Evolutionary conservation across 2,888 invertebrate genomes (phyloP).

Genomic region (Cephus sareptanus): DNA sequence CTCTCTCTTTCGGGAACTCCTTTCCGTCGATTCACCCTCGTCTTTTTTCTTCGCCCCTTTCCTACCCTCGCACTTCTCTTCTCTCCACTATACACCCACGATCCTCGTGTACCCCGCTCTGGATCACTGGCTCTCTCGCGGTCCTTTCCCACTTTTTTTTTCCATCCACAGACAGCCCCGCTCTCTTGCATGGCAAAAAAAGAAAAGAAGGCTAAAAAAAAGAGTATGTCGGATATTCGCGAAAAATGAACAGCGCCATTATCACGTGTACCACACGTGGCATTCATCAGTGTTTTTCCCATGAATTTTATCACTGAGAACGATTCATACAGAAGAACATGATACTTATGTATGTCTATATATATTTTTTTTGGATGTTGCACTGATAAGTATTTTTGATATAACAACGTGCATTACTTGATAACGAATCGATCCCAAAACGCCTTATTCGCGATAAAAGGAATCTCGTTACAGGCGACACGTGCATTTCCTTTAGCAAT

Average conservation of each 20-base stretch:
- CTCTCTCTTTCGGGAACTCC: not conserved
- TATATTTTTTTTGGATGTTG: not conserved
- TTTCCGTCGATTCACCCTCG: not conserved
- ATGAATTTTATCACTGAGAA: not conserved
- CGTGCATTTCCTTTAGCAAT: not conserved
- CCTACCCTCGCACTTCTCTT: conserved; percentile 1
- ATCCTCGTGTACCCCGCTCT: not conserved
- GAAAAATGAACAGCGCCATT: not conserved
- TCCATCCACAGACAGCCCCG: not conserved
- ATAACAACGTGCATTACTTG: not conserved
- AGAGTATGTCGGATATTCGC: not conserved
- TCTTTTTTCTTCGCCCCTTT: not conserved
- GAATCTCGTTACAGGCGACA: not conserved
- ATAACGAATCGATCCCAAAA: not conserved
- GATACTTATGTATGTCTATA: not conserved
- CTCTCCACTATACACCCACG: not conserved
- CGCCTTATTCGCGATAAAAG: not conserved
- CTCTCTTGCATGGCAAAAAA: not conserved
- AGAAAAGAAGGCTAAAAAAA: not conserved
- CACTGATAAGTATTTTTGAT: not conserved
- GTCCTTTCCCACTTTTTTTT: not conserved
- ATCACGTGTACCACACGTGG: not conserved
- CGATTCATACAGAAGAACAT: not conserved
- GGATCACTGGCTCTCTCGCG: not conserved
- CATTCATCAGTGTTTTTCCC: not conserved